Conservation (phyloP, 92 coral and sea anemone species). For the Epizoanthus ramosus region DNA sequence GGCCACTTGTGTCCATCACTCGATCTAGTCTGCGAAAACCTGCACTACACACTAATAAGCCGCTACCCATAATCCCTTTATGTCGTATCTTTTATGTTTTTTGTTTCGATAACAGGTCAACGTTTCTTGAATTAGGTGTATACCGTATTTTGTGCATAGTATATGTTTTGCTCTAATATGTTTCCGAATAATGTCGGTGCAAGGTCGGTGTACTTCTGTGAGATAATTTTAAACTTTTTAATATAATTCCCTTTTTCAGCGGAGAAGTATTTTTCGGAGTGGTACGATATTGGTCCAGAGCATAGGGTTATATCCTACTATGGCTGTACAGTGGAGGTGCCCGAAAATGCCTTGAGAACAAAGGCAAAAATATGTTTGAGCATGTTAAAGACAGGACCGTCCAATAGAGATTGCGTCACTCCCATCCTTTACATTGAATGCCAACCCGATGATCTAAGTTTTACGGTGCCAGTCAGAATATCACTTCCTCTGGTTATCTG, state of each 20-base stretch:
- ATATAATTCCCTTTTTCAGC: not conserved
- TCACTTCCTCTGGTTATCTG: not conserved
- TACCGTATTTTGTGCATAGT: too few species aligned
- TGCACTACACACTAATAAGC: too few species aligned
- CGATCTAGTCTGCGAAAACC: too few species aligned
- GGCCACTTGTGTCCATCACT: too few species aligned
- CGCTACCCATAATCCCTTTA: too few species aligned
- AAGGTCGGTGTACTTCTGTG: not conserved
- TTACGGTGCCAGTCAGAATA: not conserved
- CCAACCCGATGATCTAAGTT: not conserved
- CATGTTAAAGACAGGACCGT: not conserved
- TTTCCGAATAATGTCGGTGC: not conserved
- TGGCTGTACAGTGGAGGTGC: not conserved
- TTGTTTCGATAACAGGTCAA: too few species aligned
- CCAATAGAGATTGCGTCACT: not conserved
- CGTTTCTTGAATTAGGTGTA: too few species aligned
- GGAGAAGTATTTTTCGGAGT: not conserved
- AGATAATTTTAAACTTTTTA: too few species aligned
- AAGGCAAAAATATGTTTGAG: not conserved
- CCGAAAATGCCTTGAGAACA: not conserved
- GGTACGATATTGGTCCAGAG: not conserved
- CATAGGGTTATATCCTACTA: not conserved
- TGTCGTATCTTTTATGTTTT: too few species aligned
- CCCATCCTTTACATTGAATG: constrained; percentile 5
- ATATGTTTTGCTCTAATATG: too few species aligned